Evolutionary conservation across 2,113 vertebrate species (phyloP), one percentile per base, ranked within the genome.

Genomic region (Haplotaxodon microlepis): DNA sequence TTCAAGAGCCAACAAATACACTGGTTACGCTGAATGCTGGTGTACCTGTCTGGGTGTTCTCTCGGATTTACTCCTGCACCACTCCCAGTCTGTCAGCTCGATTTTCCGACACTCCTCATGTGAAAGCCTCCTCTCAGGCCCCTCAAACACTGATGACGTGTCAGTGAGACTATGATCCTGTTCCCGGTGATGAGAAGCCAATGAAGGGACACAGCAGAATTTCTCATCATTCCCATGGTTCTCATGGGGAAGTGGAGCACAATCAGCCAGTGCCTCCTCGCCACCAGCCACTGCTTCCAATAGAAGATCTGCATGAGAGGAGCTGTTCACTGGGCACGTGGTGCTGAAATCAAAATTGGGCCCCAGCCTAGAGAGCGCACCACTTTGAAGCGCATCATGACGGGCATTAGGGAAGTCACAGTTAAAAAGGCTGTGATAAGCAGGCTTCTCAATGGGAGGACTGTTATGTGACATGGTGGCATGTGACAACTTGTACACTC

Each of bases 1-100:
- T 71, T 92, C 9, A 88, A 59, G 51, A 73, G 78, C n/a, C 84
- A 12, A 27, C 34, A 63, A 89, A 82, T 88, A 40, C 47, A 83
- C 10, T 1, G 29, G 12, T 11, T 57, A 12, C 42, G 53, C 29
- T 80, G 61, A 57, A 54, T 10, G 21, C 42, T 12, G 36, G 19
- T 36, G 53, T 97, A 99, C 99, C 98, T 99, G 99, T 91, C 98
- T 97, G 8, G 98, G 97, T 0, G 97, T 98, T 93, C 98, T 97
- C 95, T 99, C 98, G 0, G 99, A 99, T 92, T 98, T 98, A 38
- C 98, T 99, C 29, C 99, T 95, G 95, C 98, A 98, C 98, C 99
- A 99, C 54, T 99, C 99, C 99, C 98, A 99, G 88, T 99, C 99
- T 0, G 96, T 96, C 87, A 98, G 97, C 34, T 98, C 96, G 0